Evolutionary conservation across 1,140 invertebrate species (phyloP).

Genomic region (Epicauta chinensis): DNA sequence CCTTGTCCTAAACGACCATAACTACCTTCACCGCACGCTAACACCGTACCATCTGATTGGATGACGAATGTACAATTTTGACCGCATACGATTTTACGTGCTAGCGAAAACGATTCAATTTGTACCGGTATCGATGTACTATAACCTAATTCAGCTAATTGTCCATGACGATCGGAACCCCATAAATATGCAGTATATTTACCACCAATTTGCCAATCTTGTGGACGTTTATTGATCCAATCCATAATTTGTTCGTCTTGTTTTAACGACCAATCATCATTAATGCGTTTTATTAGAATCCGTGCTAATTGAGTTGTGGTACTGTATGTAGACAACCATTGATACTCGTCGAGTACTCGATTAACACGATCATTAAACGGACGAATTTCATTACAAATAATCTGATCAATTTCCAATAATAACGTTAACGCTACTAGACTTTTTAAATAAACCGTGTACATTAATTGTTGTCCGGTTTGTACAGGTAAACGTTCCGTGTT

Average conservation of each 20-base stretch:
- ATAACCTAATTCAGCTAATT: conserved; percentile 54
- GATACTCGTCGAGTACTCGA: conserved; percentile 50
- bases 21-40: conserved; percentile 93
- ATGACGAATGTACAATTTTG: conserved; percentile 64
- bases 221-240: conserved; percentile 55
- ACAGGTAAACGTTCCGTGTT: conserved; percentile 52
- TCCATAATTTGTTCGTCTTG: conserved; percentile 58
- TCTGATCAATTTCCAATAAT: conserved; percentile 50
- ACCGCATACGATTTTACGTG: conserved; percentile 58
- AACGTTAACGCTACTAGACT: conserved; percentile 51
- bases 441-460: conserved; percentile 57
- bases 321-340: conserved; percentile 54
- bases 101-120: conserved; percentile 46
- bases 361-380: conserved; percentile 43
- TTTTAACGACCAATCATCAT: conserved; percentile 50
- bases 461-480: conserved; percentile 53
- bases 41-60: conserved; percentile 57
- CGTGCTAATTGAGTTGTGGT: conserved; percentile 50
- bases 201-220: conserved; percentile 63
- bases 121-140: conserved; percentile 41
- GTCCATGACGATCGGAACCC: conserved; percentile 60
- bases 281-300: conserved; percentile 47
- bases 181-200: conserved; percentile 58
- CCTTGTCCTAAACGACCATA: conserved; percentile 90
- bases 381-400: conserved; percentile 47